phyloP scores from a whole-genome alignment of 1,140 invertebrate genomes.

The Lepidurus couesii region DNA sequence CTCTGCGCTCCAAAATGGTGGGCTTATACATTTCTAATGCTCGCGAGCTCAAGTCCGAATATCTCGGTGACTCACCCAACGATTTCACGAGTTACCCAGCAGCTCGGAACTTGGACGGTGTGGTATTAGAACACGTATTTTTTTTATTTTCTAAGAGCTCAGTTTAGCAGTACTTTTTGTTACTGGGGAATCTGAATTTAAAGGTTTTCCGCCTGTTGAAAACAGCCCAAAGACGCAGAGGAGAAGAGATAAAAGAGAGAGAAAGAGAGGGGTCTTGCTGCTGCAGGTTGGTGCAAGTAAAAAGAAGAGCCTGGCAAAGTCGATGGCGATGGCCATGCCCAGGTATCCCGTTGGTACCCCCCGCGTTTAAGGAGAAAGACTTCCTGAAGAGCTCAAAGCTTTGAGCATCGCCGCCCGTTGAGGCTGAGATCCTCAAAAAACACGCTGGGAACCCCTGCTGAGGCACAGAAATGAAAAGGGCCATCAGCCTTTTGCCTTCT shows the following conservation, averaged over 20 bases:
- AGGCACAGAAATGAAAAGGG: slow-evolving; percentile 18
- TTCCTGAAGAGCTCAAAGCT: slow-evolving; percentile 19
- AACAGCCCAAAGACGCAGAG: neutral
- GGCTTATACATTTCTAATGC: neutral
- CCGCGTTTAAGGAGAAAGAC: slow-evolving; percentile 21
- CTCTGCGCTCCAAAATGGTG: neutral
- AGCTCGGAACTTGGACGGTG: too few species aligned
- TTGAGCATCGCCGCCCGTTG: slow-evolving; percentile 17
- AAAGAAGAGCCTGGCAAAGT: neutral
- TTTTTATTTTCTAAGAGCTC: neutral
- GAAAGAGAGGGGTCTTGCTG: neutral
- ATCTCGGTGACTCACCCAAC: neutral
- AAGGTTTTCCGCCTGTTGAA: neutral
- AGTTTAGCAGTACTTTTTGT: neutral
- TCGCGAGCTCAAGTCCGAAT: neutral
- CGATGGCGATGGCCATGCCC: neutral
- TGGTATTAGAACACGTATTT: too few species aligned
- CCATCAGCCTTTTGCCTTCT: slow-evolving; percentile 21
- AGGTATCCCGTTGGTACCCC: slow-evolving; percentile 20
- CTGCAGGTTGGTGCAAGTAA: neutral
- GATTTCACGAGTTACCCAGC: neutral
- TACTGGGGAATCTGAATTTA: neutral
- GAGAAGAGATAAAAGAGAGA: neutral
- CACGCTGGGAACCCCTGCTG: slow-evolving; percentile 9
- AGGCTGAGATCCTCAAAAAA: slow-evolving; percentile 15